Evolutionary conservation across 2,113 vertebrate species (phyloP).

Genomic region (Stegastes partitus): DNA sequence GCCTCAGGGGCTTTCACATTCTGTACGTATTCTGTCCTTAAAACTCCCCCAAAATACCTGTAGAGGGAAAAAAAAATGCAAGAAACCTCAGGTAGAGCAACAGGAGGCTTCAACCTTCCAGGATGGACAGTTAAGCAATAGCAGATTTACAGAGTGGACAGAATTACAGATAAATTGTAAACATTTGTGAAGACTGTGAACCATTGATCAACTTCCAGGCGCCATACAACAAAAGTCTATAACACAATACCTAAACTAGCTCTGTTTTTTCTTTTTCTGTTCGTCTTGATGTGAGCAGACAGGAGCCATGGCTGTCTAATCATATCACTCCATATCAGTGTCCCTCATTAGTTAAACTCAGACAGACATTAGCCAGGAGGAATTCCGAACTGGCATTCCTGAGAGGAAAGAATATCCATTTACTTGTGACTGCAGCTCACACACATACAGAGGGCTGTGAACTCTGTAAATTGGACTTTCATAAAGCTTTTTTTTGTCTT

Average conservation of each 20-base stretch:
- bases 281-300: conserved; percentile 43
- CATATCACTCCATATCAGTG: conserved; percentile 52
- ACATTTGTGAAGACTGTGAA: not conserved
- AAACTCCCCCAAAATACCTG: not conserved
- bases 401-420: conserved; percentile 45
- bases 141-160: no score
- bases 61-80: not conserved
- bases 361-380: conserved; percentile 59
- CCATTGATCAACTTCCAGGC: not conserved
- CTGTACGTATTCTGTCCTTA: not conserved
- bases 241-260: not conserved
- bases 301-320: conserved; percentile 49
- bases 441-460: not conserved
- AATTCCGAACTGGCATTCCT: conserved; percentile 66
- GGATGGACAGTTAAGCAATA: no score
- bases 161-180: no score
- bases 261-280: conserved; percentile 1
- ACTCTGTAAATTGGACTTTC: conserved; percentile 5
- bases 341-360: conserved; percentile 66
- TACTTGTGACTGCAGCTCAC: conserved; percentile 41
- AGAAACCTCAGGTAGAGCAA: not conserved
- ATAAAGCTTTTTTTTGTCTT: no score
- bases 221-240: not conserved
- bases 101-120: not conserved
- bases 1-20: not conserved